phyloP scores from a whole-genome alignment of 92 coral and sea anemone species.

The Palythoa grandiflora region DNA sequence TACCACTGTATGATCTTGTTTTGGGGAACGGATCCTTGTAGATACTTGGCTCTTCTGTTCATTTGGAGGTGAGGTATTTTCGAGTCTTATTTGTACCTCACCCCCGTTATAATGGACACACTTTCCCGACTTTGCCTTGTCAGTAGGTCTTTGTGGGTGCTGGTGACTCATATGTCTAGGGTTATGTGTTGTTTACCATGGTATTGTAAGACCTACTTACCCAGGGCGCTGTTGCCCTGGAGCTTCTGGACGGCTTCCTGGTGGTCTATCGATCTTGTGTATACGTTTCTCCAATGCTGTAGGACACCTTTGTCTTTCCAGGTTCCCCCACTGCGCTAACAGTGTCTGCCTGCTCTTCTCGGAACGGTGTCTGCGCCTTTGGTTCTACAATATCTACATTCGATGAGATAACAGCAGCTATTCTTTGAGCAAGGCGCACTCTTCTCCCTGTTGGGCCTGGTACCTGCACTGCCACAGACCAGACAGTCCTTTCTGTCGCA shows the following conservation, averaged over 20 bases:
- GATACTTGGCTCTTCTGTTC: too few species aligned
- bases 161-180: not conserved
- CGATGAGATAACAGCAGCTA: conserved; percentile 5
- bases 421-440: not conserved
- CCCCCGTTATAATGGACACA: too few species aligned
- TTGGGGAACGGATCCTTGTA: too few species aligned
- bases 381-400: not conserved
- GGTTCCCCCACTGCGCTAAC: not conserved
- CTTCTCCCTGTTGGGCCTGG: not conserved
- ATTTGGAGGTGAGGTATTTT: too few species aligned
- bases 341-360: not conserved
- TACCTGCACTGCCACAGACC: not conserved
- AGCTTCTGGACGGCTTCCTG: not conserved
- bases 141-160: too few species aligned
- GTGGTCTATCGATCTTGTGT: not conserved
- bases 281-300: not conserved
- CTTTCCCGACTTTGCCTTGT: too few species aligned
- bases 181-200: not conserved
- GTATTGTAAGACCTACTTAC: not conserved
- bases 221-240: not conserved
- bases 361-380: not conserved
- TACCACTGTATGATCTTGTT: too few species aligned
- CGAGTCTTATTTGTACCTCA: too few species aligned
- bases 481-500: conserved; percentile 5
- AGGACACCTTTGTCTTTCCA: not conserved